These are phyloP conservation scores for Clivina fossor DNA, from an alignment of 2,888 invertebrate species.

Conservation along the genomic window DNA sequence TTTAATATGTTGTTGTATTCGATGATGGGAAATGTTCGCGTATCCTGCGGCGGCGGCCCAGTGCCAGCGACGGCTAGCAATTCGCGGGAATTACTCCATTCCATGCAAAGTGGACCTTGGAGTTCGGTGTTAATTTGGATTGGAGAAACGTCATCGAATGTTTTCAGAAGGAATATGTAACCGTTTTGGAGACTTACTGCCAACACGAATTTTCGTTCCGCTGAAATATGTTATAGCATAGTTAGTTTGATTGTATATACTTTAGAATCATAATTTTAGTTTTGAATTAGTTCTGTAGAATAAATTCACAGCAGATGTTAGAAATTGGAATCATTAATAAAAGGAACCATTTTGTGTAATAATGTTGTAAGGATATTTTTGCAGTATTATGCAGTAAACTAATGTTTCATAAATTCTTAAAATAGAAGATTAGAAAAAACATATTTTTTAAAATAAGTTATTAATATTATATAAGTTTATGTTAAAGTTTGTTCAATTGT, in stretches of 20 bases:
- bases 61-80: slow-evolving; percentile 89
- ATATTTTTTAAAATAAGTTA: too few species aligned
- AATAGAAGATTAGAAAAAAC: too few species aligned
- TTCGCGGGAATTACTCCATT: slow-evolving; percentile 96
- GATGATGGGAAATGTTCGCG: slow-evolving; percentile 45
- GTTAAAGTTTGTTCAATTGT: too few species aligned
- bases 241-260: background rate
- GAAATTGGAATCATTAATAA: too few species aligned
- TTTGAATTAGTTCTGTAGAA: too few species aligned
- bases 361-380: too few species aligned
- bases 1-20: slow-evolving; percentile 82
- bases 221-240: slow-evolving; percentile 50
- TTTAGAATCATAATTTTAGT: background rate
- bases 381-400: too few species aligned
- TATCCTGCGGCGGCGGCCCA: slow-evolving; percentile 54
- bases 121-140: slow-evolving; percentile 82
- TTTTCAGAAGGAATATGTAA: slow-evolving; percentile 83
- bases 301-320: too few species aligned
- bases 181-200: slow-evolving; percentile 89
- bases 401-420: too few species aligned
- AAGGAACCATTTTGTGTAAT: too few species aligned
- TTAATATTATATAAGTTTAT: too few species aligned
- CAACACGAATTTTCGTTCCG: slow-evolving; percentile 72
- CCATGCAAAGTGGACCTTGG: slow-evolving; percentile 81
- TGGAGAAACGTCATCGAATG: slow-evolving; percentile 92